Base-by-base conservation (phyloP, 1,140 invertebrate species). In the Lepeophtheirus salmonis region DNA sequence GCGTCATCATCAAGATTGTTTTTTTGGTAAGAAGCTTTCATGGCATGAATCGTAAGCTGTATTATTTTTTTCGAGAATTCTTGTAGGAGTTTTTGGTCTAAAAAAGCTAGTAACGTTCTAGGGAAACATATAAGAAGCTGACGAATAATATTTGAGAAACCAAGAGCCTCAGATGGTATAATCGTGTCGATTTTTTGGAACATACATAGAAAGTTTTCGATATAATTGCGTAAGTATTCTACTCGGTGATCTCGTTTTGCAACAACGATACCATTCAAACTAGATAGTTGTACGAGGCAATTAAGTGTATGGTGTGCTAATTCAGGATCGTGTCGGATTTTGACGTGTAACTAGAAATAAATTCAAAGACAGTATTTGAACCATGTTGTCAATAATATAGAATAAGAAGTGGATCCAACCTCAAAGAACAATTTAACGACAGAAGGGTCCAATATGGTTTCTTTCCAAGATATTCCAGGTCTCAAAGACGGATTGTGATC, bases 211-310 rank as follows among this genome's bases (percentile, higher is more conserved):
- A 84, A 83, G 65, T 77, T 77, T 64, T 79, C 76, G 20, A 86
- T 72, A 67, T 83, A 86, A 65, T 76, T 77, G 52, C 76, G 75
- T 4, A 87, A 70, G 70, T 87, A 89, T 62, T 81, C 74, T n/a
- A 78, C 66, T 63, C 78, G 76, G 1, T 74, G 70, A 64, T 80
- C 77, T 54, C 76, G 74, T 51, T 74, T 74, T 14, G 72, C 70
- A 41, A 86, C 70, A 6, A 86, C 74, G 10, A 72, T 67, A 2
- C 84, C 85, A 73, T 80, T 83, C n/a, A 91, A 70, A 22, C 80
- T 79, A 0, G 82, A 79, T 26, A 91, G 72, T 68, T 90, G 87
- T 12, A 83, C 79, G 20, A 91, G 72, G 72, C 86, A 89, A 60
- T 78, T 82, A 17, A 88, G 69, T 10, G 83, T 81, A 64, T 83